These are phyloP conservation scores for Tinamus guttatus DNA, from an alignment of 2,113 vertebrate species.

Conservation along the genomic window DNA sequence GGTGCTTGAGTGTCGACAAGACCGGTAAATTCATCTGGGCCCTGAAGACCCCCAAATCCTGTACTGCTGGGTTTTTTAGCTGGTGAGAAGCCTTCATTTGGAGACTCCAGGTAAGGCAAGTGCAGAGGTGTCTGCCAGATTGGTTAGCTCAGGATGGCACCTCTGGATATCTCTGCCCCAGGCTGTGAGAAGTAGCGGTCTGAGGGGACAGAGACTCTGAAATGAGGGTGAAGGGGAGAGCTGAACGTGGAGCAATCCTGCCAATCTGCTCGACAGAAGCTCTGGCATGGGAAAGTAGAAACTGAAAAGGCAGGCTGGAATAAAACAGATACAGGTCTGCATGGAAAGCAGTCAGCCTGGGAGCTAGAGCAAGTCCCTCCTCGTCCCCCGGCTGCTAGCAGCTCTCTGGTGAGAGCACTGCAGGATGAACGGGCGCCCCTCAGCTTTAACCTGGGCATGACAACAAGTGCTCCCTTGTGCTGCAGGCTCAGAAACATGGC, in stretches of 20 bases:
- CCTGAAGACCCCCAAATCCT: background rate
- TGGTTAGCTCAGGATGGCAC: background rate
- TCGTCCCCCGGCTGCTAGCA: background rate
- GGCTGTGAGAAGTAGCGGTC: background rate
- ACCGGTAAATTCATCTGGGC: background rate
- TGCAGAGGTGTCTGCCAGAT: background rate
- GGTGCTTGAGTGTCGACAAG: background rate
- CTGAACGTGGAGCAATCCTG: background rate
- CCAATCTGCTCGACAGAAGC: background rate
- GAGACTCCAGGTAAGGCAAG: background rate
- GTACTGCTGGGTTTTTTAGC: background rate
- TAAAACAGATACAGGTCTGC: background rate
- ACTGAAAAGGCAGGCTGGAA: background rate
- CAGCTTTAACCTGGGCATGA: background rate
- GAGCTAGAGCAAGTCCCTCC: background rate
- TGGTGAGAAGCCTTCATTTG: background rate
- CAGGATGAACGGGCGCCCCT: background rate
- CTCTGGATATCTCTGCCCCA: background rate
- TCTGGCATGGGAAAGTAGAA: background rate
- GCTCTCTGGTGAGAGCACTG: background rate
- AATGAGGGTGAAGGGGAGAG: background rate
- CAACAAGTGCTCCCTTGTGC: background rate
- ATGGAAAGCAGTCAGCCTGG: background rate
- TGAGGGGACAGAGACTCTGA: background rate
- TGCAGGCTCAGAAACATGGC: background rate